Evolutionary conservation across 2,797 vertebrate genomes (phyloP).

Genomic region (Chiloscyllium punctatum): DNA sequence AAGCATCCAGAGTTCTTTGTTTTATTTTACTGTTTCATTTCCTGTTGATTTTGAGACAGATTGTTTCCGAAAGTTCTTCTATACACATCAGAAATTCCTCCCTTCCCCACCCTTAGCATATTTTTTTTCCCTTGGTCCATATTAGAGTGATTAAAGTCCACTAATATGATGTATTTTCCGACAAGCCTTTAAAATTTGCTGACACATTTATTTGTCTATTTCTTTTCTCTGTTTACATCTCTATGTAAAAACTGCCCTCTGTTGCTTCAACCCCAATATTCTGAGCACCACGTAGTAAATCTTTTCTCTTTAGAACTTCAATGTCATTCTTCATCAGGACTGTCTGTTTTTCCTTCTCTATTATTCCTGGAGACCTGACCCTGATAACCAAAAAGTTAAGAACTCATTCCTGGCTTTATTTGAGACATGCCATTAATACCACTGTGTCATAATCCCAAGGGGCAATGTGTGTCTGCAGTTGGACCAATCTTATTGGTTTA

Average conservation of each 20-base stretch:
- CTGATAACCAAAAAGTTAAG: not conserved
- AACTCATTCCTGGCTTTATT: not conserved
- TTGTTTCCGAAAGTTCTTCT: not conserved
- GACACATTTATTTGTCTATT: not conserved
- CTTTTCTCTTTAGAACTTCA: not conserved
- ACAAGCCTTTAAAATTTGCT: not conserved
- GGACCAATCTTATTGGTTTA: not conserved
- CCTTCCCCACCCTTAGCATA: not conserved
- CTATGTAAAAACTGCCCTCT: not conserved
- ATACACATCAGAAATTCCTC: not conserved
- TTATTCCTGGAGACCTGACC: not conserved
- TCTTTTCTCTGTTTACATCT: not conserved
- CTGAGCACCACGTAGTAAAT: not conserved
- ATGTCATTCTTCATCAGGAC: not conserved
- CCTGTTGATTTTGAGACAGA: not conserved
- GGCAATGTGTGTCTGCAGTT: not conserved
- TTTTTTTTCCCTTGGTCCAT: not conserved
- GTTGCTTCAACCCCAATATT: not conserved
- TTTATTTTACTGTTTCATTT: too few species aligned
- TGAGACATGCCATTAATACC: not conserved
- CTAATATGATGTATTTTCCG: not conserved
- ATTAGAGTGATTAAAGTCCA: not conserved
- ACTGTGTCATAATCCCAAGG: not conserved
- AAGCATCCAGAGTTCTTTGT: too few species aligned
- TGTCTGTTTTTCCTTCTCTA: not conserved